Evolutionary conservation across 2,888 invertebrate species (phyloP), one percentile per base, ranked within the genome.

Genomic region (Agrochola lychnidis): DNA sequence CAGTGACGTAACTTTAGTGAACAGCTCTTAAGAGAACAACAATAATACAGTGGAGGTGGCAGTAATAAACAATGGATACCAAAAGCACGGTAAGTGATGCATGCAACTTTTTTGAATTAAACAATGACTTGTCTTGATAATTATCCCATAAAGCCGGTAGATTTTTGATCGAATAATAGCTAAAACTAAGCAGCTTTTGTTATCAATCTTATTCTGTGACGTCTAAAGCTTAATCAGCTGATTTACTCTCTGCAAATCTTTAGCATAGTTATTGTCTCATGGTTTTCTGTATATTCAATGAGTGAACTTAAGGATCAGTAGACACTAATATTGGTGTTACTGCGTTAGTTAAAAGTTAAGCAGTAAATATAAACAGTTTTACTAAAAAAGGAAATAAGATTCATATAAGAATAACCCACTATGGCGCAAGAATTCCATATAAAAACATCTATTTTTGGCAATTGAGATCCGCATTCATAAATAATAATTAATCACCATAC

Each of bases 1-100:
- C 92, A 94, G 96, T 96, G 96, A 95, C 94, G 92, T 95, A 95
- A 95, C 89, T 91, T 88, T 88, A 94, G 95, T 95, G 94, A 93
- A 89, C 91, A 88, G 80, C 88, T 89, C 89, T 90, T 90, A 90
- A 90, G 81, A 90, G 83, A 91, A 88, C 84, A 87, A 89, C 88
- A 90, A 90, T 89, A 88, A 86, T 90, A 90, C 82, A 89, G 93
- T 93, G 92, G 88, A 90, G 92, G 91, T 91, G 92, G 91, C 86
- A 89, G 80, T 86, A 88, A 73, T 86, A 91, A 92, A 95, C 93
- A 94, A 96, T 96, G 96, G 96, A 96, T 94, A 93, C 93, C 92
- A 95, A 95, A 94, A 94, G 93, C 91, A 92, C 96, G 94, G 96
- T 96, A 90, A 96, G 96, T 94, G 90, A 90, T 87, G 87, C 85